Evolutionary conservation across 2,797 vertebrate species (phyloP).

Genomic region (Phoeniculus purpureus): DNA sequence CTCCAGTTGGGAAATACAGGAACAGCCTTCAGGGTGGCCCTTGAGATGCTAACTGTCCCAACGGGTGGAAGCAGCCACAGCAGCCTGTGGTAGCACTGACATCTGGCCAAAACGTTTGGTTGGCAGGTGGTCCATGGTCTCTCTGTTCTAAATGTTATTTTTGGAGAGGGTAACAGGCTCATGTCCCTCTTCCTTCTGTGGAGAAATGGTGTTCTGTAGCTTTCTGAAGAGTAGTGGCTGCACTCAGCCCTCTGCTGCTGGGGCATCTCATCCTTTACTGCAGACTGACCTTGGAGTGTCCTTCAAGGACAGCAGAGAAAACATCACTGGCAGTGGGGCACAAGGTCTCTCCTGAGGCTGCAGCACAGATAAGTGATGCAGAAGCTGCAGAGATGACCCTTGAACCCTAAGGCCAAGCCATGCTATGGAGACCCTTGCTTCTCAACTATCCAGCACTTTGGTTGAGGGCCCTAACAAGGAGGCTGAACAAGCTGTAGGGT

Average conservation of each 20-base stretch:
- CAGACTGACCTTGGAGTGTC: neutral
- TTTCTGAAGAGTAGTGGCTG: neutral
- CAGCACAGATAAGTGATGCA: neutral
- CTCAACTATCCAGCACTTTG: fast-evolving
- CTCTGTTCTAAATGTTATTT: neutral
- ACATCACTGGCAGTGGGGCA: fast-evolving
- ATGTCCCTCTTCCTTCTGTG: neutral
- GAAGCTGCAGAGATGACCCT: neutral
- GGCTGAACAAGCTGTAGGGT: fast-evolving
- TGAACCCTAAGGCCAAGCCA: fast-evolving
- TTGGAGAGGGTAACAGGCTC: neutral
- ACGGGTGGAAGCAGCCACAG: neutral
- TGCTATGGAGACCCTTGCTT: neutral
- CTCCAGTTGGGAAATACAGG: neutral
- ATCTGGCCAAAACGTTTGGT: neutral
- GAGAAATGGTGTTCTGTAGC: neutral
- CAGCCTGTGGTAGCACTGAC: neutral
- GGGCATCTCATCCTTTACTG: neutral
- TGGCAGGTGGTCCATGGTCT: neutral
- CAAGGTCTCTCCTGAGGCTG: neutral
- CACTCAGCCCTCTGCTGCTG: neutral
- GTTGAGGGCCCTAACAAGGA: neutral
- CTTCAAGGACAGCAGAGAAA: neutral
- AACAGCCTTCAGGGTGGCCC: neutral
- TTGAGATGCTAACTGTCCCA: neutral